phyloP scores from a whole-genome alignment of 2,888 invertebrate species.

The Athrips mouffetella region DNA sequence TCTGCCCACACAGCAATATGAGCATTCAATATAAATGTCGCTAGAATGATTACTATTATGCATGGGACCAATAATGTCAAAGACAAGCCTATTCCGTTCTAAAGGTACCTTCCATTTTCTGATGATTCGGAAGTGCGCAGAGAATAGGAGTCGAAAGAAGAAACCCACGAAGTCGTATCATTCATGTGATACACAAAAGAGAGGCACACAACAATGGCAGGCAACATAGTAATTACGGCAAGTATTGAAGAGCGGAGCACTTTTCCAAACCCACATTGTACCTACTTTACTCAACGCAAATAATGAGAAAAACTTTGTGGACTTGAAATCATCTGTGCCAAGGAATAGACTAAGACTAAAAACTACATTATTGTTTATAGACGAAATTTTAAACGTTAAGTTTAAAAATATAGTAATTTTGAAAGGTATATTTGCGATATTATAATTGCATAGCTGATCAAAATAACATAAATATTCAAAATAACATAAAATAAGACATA shows the following conservation, averaged over 20 bases:
- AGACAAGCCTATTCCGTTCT: background rate
- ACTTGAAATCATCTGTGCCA: background rate
- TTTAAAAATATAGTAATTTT: too few relatives aligned
- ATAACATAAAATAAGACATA: too few relatives aligned
- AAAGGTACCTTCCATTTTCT: slow-evolving; percentile 5
- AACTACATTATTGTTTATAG: too few relatives aligned
- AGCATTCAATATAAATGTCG: too few relatives aligned
- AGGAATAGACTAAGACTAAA: background rate
- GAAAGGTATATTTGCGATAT: too few relatives aligned
- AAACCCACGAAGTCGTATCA: slow-evolving; percentile 39
- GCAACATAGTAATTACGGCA: slow-evolving; percentile 48
- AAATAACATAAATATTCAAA: too few relatives aligned
- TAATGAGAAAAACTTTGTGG: slow-evolving; percentile 35
- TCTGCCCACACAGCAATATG: too few relatives aligned
- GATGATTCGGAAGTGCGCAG: background rate
- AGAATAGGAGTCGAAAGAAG: slow-evolving; percentile 35
- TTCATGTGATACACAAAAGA: slow-evolving; percentile 47
- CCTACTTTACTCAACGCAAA: slow-evolving; percentile 33
- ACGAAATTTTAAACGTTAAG: too few relatives aligned
- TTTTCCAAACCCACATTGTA: slow-evolving; percentile 46
- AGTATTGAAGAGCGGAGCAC: slow-evolving; percentile 47
- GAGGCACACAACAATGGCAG: slow-evolving; percentile 44
- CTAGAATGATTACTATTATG: too few relatives aligned
- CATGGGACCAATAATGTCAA: too few relatives aligned
- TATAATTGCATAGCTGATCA: too few relatives aligned